phyloP scores from a whole-genome alignment of 2,888 invertebrate species.

The Lasioglossum oenotherae region DNA sequence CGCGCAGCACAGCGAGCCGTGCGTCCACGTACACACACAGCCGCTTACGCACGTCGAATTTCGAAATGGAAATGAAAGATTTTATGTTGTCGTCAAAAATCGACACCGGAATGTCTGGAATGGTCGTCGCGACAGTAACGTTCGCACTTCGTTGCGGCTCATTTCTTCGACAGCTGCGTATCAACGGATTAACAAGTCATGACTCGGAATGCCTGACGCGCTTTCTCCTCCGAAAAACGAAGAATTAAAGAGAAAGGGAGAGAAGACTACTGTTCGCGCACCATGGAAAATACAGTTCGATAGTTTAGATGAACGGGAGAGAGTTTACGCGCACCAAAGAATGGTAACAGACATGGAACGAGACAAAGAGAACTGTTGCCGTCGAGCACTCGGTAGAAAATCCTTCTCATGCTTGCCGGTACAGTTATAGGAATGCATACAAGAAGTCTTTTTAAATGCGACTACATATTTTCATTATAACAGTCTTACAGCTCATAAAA shows the following conservation, averaged over 20 bases:
- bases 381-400: too few species aligned
- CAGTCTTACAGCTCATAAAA: too few species aligned
- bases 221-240: not conserved
- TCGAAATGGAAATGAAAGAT: conserved; percentile 73
- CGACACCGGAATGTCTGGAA: conserved; percentile 44
- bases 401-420: too few species aligned
- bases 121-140: conserved; percentile 34
- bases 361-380: too few species aligned
- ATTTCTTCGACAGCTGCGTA: conserved; percentile 41
- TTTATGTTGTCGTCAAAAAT: conserved; percentile 69
- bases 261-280: not conserved
- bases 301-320: too few species aligned
- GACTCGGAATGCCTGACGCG: not conserved
- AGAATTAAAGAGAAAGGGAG: not conserved
- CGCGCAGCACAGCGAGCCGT: conserved; percentile 18
- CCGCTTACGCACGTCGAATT: conserved; percentile 66
- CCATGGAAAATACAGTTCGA: not conserved
- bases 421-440: too few species aligned
- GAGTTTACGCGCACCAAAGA: too few species aligned
- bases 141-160: conserved; percentile 23
- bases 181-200: conserved; percentile 44
- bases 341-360: not conserved
- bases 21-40: conserved; percentile 54
- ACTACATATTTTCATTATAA: too few species aligned
- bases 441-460: too few species aligned